A percentile compares a stretch with the other conserved stretches of the same genome.
phyloP scores from a whole-genome alignment of 2,113 vertebrate species.

The Sardina pilchardus region DNA sequence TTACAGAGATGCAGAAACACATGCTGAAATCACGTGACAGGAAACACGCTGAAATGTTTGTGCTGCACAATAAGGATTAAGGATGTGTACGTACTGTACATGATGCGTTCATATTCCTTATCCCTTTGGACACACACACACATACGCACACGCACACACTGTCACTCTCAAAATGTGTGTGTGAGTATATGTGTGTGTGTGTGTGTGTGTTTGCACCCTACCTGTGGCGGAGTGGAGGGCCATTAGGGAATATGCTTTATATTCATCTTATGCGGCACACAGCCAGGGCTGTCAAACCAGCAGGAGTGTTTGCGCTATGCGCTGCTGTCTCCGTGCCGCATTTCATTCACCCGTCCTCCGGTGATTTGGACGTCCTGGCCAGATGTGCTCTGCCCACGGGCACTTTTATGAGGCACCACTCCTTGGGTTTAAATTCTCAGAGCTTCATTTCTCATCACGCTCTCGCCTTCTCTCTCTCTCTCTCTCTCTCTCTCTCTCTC shows the following conservation, averaged over 20 bases:
- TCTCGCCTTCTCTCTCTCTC: no score
- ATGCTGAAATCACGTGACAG: neutral
- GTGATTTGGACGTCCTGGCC: neutral
- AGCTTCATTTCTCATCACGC: conserved; percentile 14
- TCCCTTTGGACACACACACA: neutral
- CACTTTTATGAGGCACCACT: neutral
- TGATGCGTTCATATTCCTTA: neutral
- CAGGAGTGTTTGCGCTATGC: neutral
- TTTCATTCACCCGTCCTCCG: conserved; percentile 29
- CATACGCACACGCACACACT: no score
- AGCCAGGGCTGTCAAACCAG: neutral
- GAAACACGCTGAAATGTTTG: neutral
- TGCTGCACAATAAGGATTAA: neutral
- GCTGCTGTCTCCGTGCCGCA: neutral
- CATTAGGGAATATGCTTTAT: neutral
- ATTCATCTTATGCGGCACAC: conserved; percentile 11
- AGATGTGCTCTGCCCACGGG: neutral
- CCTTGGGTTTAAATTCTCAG: conserved; percentile 17
- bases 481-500: no score
- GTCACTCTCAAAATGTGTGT: neutral
- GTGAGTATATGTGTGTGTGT: neutral
- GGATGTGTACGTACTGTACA: neutral
- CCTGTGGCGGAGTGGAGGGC: neutral
- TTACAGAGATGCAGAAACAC: neutral
- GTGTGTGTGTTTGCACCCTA: neutral